Evolutionary conservation across 37 sponge, comb jelly and placozoan species (phyloP), one percentile per base, ranked within the genome.

Genomic region (Aplysina aerophoba): DNA sequence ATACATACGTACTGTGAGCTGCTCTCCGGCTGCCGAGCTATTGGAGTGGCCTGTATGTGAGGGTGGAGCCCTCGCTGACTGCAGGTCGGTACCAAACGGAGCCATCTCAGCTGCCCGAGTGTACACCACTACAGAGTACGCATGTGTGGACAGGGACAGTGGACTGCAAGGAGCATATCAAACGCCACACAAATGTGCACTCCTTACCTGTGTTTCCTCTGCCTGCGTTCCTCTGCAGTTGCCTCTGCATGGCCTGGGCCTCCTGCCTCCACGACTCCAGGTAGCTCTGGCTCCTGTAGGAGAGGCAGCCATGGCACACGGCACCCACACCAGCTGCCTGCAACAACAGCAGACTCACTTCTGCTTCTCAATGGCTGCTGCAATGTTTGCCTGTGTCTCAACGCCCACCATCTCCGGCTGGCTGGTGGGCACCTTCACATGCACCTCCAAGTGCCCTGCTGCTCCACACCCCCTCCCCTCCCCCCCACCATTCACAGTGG

Each of bases 201-300:
- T 8, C 50, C 14, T 21, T 40, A 75, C 78, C 41, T 41, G 16
- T 75, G 17, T 75, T 75, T 11, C 78, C 78, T 41, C 54, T 31
- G 12, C 25, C 78, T 41, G 53, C 78, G 5, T 50, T 54, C 78
- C 20, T 50, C 15, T 41, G 41, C 37, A 21, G 50, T 60, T 90
- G 59, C 37, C 41, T 84, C 82, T 93, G 84, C 36, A 87, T 60
- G 22, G 40, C 28, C 64, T 38, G 66, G 0, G 90, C 74, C 28
- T 89, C 80, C 6, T 89, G 80, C 38, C 91, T 87, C 93, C 93
- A 93, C 1, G 68, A 56, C 44, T 86, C 71, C 31, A 93, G 57
- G 24, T 58, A 79, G 54, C 87, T 36, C 79, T 75, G 55, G 37
- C 75, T 84, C 85, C 93, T 93, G 55, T 30, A 79, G 15, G 1